A percentile compares a stretch with the other conserved stretches of the same genome.
Conservation (phyloP, 1,140 invertebrate species). For the Acyrthosiphon pisum region DNA sequence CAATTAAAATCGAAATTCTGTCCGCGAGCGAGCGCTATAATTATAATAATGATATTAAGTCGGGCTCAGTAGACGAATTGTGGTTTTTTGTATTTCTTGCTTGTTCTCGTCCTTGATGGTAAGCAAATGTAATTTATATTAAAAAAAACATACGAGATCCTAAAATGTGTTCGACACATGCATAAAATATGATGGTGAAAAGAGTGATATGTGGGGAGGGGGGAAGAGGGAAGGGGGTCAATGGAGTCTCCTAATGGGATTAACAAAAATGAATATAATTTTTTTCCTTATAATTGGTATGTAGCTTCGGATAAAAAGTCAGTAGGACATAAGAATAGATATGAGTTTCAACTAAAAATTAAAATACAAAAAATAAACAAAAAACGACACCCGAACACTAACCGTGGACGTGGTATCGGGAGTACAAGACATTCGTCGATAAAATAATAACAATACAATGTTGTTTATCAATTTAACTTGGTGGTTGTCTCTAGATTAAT, state of each 20-base stretch:
- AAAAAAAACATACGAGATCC: too few relatives aligned
- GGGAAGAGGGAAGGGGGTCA: too few relatives aligned
- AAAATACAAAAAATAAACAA: background rate
- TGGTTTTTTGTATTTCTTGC: too few relatives aligned
- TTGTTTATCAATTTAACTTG: background rate
- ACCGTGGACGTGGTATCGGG: background rate
- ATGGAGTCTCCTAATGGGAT: background rate
- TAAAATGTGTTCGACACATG: too few relatives aligned
- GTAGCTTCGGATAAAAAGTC: background rate
- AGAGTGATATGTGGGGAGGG: too few relatives aligned
- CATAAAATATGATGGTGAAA: too few relatives aligned
- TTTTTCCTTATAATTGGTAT: background rate
- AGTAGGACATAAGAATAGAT: background rate
- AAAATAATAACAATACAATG: background rate
- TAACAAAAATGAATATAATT: background rate
- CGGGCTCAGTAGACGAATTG: background rate
- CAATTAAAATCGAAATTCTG: conserved; percentile 32
- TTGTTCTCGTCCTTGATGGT: too few relatives aligned
- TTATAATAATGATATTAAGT: background rate
- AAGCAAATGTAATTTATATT: too few relatives aligned
- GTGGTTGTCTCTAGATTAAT: background rate
- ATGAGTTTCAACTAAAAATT: background rate
- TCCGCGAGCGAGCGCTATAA: background rate
- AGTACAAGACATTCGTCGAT: background rate
- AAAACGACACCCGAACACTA: background rate